These are phyloP conservation scores for Xiphophorus hellerii DNA, from an alignment of 2,113 vertebrate species.

Conservation along the genomic window DNA sequence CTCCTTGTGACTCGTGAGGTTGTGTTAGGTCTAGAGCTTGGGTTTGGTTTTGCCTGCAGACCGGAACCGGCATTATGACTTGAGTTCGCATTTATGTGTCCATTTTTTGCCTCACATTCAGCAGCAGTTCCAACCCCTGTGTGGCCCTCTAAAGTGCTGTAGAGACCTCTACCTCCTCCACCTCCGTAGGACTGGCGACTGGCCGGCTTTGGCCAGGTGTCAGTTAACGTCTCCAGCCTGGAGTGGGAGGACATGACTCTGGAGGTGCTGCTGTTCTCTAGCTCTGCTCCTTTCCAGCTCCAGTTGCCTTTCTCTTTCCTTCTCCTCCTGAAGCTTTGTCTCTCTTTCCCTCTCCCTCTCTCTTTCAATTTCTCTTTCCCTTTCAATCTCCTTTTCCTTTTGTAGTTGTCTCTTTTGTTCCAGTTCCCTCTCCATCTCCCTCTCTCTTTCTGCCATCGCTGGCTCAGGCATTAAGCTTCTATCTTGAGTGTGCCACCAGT, in stretches of 20 bases:
- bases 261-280: constrained; percentile 64
- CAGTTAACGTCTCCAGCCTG: constrained; percentile 76
- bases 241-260: constrained; percentile 61
- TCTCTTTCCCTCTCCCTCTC: constrained; percentile 54
- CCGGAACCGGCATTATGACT: constrained; percentile 43
- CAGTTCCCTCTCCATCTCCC: constrained; percentile 58
- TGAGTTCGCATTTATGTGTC: constrained; percentile 13
- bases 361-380: constrained; percentile 55
- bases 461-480: constrained; percentile 60
- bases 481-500: constrained; percentile 66
- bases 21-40: constrained; percentile 42
- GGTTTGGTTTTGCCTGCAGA: constrained; percentile 40
- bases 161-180: constrained; percentile 66
- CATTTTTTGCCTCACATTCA: constrained; percentile 51
- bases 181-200: constrained; percentile 61
- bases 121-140: constrained; percentile 22
- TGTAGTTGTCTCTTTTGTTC: constrained; percentile 53
- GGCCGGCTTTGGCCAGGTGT: constrained; percentile 81
- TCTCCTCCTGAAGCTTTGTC: constrained; percentile 59
- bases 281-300: constrained; percentile 48
- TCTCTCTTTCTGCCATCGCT: constrained; percentile 51
- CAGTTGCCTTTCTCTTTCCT: constrained; percentile 46
- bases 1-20: constrained; percentile 68
- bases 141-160: constrained; percentile 78
- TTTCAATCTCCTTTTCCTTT: constrained; percentile 56